Base-by-base conservation (phyloP, 2,888 invertebrate species). In the Agrilus mali region DNA sequence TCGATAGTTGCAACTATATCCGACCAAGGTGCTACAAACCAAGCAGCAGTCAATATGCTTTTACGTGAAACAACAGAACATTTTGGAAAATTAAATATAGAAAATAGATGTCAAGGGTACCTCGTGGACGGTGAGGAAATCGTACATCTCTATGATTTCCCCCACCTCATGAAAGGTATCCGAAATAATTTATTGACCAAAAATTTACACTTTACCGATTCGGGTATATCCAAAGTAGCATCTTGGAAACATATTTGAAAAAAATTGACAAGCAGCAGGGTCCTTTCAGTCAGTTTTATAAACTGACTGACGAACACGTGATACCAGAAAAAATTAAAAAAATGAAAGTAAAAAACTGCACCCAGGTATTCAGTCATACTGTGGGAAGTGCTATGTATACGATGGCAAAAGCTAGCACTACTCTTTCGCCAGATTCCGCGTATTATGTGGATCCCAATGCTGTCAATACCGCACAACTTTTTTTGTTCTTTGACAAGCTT, bases 111-210 rank as follows among this genome's bases (percentile, higher is more conserved):
- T 22, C 36, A 33, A 15, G 43, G 43, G 13, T 46, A 48, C 15
- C 2, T 16, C 3, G 22, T 48, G 4, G 36, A 48, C 35, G 39
- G 17, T 1, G 14, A 36, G 27, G 47, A 46, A 39, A 32, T 48
- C 16, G 31, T 48, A 3, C 47, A 42, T 20, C n/a, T 48, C 2
- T 48, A 38, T 17, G 46, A 49, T 36, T 20, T n/a, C n/a, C 47
- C 45, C n/a, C 47, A 49, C 36, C 27, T 49, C 12, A 35, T 48
- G 22, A 39, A 42, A 16, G 33, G 36, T 8, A 36, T 55, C 7
- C 7, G 53, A 31, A 55, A 54, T 34, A 41, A 42, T 22, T 27
- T 52, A 7, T 15, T 54, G 15, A 41, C 15, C 2, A 44, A 43
- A 40, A 13, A 50, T 37, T 39, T 51, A 4, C 37, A 46, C 33